Conservation (phyloP, 35 echinoderm and acorn worm species). For the Anneissia japonica region DNA sequence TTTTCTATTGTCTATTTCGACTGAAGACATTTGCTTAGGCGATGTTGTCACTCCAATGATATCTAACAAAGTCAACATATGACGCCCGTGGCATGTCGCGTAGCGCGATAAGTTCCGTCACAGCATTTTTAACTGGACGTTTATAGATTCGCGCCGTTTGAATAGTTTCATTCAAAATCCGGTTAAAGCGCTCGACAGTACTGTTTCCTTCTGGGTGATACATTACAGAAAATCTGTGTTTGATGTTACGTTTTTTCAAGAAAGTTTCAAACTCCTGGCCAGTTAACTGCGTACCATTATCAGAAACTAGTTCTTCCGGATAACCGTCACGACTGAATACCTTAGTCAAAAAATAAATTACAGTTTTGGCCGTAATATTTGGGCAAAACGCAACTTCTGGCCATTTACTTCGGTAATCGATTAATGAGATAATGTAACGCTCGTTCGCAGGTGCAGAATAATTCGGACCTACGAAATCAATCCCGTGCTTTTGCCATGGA, state of each 20-base stretch:
- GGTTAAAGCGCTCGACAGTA: neutral
- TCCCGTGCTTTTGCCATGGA: neutral
- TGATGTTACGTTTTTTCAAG: neutral
- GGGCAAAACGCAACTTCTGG: neutral
- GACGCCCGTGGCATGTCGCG: no score
- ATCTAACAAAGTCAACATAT: no score
- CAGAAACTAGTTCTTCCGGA: neutral
- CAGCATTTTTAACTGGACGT: neutral
- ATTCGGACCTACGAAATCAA: conserved; percentile 13
- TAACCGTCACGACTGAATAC: neutral
- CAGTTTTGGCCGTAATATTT: neutral
- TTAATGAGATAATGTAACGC: neutral
- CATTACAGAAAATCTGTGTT: neutral
- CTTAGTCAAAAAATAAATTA: neutral
- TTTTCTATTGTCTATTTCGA: no score
- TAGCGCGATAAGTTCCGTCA: conserved; percentile 3
- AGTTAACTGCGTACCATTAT: neutral
- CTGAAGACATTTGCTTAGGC: no score
- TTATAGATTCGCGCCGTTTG: neutral
- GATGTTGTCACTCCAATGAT: no score
- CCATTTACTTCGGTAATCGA: neutral
- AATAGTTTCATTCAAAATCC: neutral
- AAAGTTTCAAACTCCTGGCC: neutral
- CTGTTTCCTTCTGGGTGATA: neutral
- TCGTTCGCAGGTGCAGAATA: neutral